Percentiles rank a stretch among this genome's conserved stretches.
These are phyloP conservation scores for Kradibia gibbosae DNA, from an alignment of 1,140 invertebrate species.

Conservation along the genomic window DNA sequence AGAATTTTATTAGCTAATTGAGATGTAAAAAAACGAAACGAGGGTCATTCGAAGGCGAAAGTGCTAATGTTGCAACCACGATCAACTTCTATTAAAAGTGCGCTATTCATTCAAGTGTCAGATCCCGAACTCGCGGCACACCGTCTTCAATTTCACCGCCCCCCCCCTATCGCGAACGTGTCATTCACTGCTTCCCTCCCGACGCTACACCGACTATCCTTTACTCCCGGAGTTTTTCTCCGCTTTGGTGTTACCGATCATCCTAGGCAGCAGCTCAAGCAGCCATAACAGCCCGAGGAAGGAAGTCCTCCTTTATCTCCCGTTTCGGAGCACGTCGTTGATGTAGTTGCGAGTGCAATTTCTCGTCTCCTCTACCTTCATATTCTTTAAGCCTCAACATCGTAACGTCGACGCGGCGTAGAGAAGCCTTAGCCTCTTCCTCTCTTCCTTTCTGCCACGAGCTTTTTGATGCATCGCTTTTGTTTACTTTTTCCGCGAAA, in stretches of 20 bases:
- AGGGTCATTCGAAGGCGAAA: not conserved
- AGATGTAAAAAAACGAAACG: not conserved
- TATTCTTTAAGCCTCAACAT: slow-evolving; percentile 33
- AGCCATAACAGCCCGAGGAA: slow-evolving; percentile 4
- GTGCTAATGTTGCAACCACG: not conserved
- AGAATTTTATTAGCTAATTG: not conserved
- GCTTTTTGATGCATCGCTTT: not conserved
- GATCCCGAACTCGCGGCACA: not conserved
- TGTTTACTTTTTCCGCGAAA: not conserved
- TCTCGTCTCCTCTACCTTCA: slow-evolving; percentile 17
- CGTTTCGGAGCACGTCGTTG: slow-evolving; percentile 22
- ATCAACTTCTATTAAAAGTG: not conserved
- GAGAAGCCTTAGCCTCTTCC: slow-evolving; percentile 11
- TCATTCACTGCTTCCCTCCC: slow-evolving; percentile 9
- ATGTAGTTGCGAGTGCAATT: slow-evolving; percentile 25
- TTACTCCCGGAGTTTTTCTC: not conserved
- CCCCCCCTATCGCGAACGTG: not conserved
- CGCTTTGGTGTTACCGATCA: not conserved
- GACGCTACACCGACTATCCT: not conserved
- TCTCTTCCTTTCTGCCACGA: slow-evolving; percentile 12
- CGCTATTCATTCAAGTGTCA: not conserved
- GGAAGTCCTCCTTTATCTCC: slow-evolving; percentile 31
- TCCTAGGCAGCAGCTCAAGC: not conserved
- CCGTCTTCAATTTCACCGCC: not conserved
- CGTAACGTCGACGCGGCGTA: slow-evolving; percentile 13